Conservation (phyloP, 2,888 invertebrate species). For the Catocala nupta region DNA sequence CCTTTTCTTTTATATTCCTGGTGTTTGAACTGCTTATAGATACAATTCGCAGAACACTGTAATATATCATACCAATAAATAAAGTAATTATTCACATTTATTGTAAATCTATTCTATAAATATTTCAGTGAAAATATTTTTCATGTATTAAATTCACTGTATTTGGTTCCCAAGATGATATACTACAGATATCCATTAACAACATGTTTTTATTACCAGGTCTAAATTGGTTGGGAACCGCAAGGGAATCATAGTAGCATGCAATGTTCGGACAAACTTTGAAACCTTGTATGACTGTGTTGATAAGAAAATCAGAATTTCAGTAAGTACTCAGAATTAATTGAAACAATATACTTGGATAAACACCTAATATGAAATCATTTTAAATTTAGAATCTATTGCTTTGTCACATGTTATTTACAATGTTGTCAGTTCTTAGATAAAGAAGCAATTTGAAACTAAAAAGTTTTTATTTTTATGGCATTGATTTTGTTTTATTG, state of each 20-base stretch:
- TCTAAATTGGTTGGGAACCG: slow-evolving; percentile 16
- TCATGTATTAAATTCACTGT: too few relatives aligned
- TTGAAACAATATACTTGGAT: too few relatives aligned
- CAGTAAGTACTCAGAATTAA: slow-evolving; percentile 45
- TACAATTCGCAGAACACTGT: too few relatives aligned
- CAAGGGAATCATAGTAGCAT: slow-evolving; percentile 42
- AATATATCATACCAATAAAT: too few relatives aligned
- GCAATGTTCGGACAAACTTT: slow-evolving; percentile 45
- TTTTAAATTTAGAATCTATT: too few relatives aligned
- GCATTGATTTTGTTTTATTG: neutral
- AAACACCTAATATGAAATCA: too few relatives aligned
- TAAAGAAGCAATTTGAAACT: too few relatives aligned
- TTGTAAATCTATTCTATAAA: neutral
- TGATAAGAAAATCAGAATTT: slow-evolving; percentile 45
- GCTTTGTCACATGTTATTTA: neutral
- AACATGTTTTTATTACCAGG: slow-evolving; percentile 6
- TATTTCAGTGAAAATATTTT: neutral
- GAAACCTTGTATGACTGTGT: slow-evolving; percentile 13
- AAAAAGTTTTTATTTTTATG: neutral
- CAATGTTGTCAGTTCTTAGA: too few relatives aligned
- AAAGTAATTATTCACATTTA: too few relatives aligned
- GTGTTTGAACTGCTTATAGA: neutral
- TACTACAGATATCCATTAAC: neutral
- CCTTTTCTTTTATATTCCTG: slow-evolving; percentile 9
- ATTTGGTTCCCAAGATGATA: neutral